These are phyloP conservation scores for Cololabis saira DNA, from an alignment of 2,113 vertebrate species.

Conservation along the genomic window DNA sequence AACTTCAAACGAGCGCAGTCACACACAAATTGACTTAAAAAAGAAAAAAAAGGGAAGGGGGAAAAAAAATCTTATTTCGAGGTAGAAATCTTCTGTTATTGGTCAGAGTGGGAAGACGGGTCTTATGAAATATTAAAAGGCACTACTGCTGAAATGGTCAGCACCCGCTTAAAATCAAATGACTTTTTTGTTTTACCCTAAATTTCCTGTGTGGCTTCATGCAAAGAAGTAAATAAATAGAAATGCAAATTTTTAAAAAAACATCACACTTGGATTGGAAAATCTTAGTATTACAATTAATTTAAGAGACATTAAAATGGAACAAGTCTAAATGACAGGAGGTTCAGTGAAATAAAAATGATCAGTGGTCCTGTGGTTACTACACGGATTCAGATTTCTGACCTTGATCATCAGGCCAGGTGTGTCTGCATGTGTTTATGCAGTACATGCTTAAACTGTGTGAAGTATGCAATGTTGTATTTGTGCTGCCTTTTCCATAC, in stretches of 20 bases:
- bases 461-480: slow-evolving; percentile 2
- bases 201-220: no score
- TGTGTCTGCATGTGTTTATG: no score
- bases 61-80: slow-evolving; percentile 18
- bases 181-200: no score
- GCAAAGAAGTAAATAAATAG: no score
- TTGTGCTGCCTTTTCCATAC: slow-evolving; percentile 8
- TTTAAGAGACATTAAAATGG: neutral
- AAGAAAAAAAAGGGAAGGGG: slow-evolving; percentile 5
- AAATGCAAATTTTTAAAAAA: no score
- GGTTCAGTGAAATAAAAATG: neutral
- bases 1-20: neutral
- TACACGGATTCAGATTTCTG: neutral
- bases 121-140: slow-evolving; percentile 43
- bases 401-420: neutral
- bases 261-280: no score
- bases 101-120: slow-evolving; percentile 23
- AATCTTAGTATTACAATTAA: no score
- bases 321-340: neutral
- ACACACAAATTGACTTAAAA: slow-evolving; percentile 7
- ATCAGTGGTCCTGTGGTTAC: slow-evolving; percentile 1
- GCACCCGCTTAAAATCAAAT: no score
- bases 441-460: neutral
- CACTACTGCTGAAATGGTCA: neutral
- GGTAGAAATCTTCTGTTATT: slow-evolving; percentile 27